These are phyloP conservation scores for Orchestia grillus DNA, from an alignment of 1,140 invertebrate species.

Conservation along the genomic window DNA sequence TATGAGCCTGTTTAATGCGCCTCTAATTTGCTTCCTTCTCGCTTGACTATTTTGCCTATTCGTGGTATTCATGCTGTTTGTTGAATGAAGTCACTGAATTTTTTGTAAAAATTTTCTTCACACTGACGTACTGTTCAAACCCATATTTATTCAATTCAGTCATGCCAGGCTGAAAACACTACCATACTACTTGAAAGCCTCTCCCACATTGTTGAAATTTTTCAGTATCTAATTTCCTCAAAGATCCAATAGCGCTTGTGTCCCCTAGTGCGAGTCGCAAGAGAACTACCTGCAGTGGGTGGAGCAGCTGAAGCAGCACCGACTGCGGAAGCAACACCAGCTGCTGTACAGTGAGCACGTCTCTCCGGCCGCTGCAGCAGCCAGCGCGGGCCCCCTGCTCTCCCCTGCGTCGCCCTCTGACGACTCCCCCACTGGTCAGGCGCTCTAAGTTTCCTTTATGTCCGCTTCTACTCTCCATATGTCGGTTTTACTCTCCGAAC, in stretches of 20 bases:
- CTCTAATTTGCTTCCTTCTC: too few species aligned
- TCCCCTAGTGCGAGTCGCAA: conserved; percentile 77
- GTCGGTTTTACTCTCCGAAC: background rate
- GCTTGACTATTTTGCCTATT: too few species aligned
- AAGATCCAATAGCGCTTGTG: background rate
- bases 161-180: background rate
- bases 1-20: too few species aligned
- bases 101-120: background rate
- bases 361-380: background rate
- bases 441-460: background rate
- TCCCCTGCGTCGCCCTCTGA: conserved; percentile 65
- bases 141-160: background rate
- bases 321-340: conserved; percentile 84
- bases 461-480: background rate
- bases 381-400: conserved; percentile 40
- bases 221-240: background rate
- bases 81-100: too few species aligned
- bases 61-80: too few species aligned
- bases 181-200: background rate
- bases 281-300: conserved; percentile 83
- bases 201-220: background rate
- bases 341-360: conserved; percentile 69
- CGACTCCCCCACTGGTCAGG: conserved; percentile 67
- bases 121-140: background rate
- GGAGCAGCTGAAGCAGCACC: conserved; percentile 81